Conservation (phyloP, 2,797 vertebrate genomes). For the Numenius phaeopus region DNA sequence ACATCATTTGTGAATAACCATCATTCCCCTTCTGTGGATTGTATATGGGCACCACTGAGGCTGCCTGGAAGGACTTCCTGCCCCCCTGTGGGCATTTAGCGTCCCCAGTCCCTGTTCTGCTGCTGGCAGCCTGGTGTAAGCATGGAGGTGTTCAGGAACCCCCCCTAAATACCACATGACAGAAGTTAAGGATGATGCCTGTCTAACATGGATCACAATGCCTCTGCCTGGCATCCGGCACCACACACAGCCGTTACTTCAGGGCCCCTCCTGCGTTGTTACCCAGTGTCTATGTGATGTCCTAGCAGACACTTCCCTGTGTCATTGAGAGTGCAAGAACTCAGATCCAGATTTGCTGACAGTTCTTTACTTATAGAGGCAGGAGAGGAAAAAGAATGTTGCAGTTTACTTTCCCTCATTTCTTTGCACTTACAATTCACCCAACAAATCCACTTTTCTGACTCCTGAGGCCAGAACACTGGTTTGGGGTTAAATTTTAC, state of each 20-base stretch:
- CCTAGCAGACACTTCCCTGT: background rate
- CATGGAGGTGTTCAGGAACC: background rate
- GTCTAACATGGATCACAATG: background rate
- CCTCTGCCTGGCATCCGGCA: background rate
- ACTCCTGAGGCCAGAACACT: background rate
- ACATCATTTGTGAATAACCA: accelerated
- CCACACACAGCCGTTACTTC: background rate
- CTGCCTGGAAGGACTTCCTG: background rate
- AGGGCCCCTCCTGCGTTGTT: background rate
- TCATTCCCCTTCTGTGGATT: background rate
- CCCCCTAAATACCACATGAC: no score
- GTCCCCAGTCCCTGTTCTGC: background rate
- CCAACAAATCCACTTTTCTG: background rate
- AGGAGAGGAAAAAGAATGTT: background rate
- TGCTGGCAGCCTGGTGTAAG: background rate
- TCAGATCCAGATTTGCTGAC: background rate
- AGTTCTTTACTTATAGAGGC: background rate
- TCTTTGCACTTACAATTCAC: background rate
- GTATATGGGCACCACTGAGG: accelerated
- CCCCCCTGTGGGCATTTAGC: background rate
- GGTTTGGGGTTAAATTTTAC: background rate
- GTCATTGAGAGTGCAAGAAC: background rate
- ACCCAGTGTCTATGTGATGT: background rate
- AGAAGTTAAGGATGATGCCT: background rate
- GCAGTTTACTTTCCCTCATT: background rate